These are phyloP conservation scores for Microplitis demolitor DNA, from an alignment of 1,140 invertebrate genomes.

Conservation along the genomic window DNA sequence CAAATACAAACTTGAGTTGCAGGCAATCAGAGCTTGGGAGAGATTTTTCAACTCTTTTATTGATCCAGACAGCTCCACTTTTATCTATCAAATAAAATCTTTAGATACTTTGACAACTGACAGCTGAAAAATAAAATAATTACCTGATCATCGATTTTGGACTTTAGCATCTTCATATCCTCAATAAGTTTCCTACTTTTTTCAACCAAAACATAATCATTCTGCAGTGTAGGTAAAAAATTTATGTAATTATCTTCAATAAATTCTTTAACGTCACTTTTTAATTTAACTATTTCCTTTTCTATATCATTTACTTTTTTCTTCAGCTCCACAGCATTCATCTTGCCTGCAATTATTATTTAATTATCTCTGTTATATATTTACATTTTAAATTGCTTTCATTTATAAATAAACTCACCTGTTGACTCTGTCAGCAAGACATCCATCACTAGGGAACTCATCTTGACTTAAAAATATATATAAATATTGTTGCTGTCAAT, in stretches of 20 bases:
- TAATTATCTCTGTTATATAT: too few species aligned
- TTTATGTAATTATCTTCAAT: slow-evolving; percentile 64
- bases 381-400: too few species aligned
- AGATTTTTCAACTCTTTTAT: slow-evolving; percentile 64
- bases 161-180: slow-evolving; percentile 61
- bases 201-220: slow-evolving; percentile 59
- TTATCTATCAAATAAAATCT: slow-evolving; percentile 51
- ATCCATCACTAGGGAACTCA: too few species aligned
- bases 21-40: slow-evolving; percentile 60
- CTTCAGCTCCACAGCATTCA: slow-evolving; percentile 48
- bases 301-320: slow-evolving; percentile 63
- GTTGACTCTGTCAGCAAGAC: too few species aligned
- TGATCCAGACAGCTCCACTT: slow-evolving; percentile 64
- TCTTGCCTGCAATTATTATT: slow-evolving; percentile 34
- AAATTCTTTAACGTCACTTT: slow-evolving; percentile 63
- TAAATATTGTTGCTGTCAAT: background rate
- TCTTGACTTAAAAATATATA: too few species aligned
- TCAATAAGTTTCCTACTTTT: slow-evolving; percentile 59
- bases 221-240: slow-evolving; percentile 59
- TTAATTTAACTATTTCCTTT: slow-evolving; percentile 63
- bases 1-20: slow-evolving; percentile 61
- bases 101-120: slow-evolving; percentile 13
- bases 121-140: background rate
- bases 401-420: too few species aligned
- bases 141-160: slow-evolving; percentile 61